Conservation (phyloP, 2,797 vertebrate species). For the Eulemur mongoz region DNA sequence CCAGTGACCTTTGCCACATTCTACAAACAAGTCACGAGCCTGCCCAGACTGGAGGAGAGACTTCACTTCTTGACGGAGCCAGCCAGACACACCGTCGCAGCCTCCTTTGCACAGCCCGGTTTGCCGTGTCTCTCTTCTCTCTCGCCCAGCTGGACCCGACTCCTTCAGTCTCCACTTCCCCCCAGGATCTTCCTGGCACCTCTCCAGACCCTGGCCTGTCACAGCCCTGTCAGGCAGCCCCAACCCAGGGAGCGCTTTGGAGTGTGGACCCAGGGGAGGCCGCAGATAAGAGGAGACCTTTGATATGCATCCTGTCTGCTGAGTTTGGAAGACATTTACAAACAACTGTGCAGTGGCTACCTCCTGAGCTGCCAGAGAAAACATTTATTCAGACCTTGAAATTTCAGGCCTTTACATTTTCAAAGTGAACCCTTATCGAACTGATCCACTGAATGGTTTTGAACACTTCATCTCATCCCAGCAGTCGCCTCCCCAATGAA, state of each 20-base stretch:
- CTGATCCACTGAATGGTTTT: background rate
- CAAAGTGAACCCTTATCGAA: background rate
- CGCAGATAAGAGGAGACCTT: background rate
- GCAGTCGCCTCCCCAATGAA: background rate
- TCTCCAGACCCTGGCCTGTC: background rate
- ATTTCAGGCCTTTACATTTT: background rate
- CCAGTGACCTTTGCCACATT: background rate
- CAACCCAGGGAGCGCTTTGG: background rate
- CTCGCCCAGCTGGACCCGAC: background rate
- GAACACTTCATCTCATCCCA: background rate
- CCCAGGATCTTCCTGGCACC: background rate
- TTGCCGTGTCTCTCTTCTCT: fast-evolving
- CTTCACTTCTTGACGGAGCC: background rate
- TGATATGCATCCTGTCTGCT: background rate
- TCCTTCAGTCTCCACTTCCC: background rate
- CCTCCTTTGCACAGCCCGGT: background rate
- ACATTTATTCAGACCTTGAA: background rate
- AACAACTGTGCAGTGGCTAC: background rate
- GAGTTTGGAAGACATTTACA: background rate
- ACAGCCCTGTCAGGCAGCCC: background rate
- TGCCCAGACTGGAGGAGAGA: background rate
- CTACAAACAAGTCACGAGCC: background rate
- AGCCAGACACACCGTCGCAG: fast-evolving
- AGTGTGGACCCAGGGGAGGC: background rate
- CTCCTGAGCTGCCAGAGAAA: background rate